Percentiles rank a stretch among this genome's conserved stretches.
Conservation (phyloP, 2,888 invertebrate species). For the Cerastoderma edule region DNA sequence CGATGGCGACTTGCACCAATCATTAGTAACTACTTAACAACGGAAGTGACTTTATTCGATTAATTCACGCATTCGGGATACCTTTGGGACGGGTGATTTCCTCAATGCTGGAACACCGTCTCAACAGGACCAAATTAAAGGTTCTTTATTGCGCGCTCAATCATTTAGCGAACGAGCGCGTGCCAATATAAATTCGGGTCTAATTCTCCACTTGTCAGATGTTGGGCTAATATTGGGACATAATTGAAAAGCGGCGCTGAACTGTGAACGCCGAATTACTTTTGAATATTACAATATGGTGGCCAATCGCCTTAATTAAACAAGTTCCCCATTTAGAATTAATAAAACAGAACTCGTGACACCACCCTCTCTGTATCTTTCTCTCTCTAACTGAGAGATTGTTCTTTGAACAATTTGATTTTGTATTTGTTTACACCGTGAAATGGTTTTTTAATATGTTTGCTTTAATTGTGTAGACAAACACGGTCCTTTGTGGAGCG, state of each 20-base stretch:
- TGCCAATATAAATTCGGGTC: conserved; percentile 54
- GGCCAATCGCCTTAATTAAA: conserved; percentile 3
- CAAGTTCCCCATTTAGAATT: neutral
- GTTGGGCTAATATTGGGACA: conserved; percentile 36
- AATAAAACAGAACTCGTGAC: too few relatives aligned
- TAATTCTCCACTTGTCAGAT: conserved; percentile 52
- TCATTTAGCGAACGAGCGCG: conserved; percentile 57
- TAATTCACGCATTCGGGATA: conserved; percentile 57
- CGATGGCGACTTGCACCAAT: conserved; percentile 59
- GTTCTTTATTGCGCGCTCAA: conserved; percentile 61
- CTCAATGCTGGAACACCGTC: conserved; percentile 52
- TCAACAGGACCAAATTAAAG: conserved; percentile 60
- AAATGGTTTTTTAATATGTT: too few relatives aligned
- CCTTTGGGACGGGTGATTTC: conserved; percentile 55
- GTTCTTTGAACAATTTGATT: too few relatives aligned
- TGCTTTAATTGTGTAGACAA: too few relatives aligned
- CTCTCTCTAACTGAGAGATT: too few relatives aligned
- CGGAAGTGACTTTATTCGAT: conserved; percentile 58
- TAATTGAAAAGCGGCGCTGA: conserved; percentile 45
- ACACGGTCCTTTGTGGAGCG: too few relatives aligned
- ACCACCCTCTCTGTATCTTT: too few relatives aligned
- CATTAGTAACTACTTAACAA: conserved; percentile 58
- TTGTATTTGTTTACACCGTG: too few relatives aligned
- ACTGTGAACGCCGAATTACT: conserved; percentile 21
- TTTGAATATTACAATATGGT: conserved; percentile 27